Evolutionary conservation across 35 echinoderm and acorn worm species (phyloP).

Genomic region (Apostichopus japonicus): DNA sequence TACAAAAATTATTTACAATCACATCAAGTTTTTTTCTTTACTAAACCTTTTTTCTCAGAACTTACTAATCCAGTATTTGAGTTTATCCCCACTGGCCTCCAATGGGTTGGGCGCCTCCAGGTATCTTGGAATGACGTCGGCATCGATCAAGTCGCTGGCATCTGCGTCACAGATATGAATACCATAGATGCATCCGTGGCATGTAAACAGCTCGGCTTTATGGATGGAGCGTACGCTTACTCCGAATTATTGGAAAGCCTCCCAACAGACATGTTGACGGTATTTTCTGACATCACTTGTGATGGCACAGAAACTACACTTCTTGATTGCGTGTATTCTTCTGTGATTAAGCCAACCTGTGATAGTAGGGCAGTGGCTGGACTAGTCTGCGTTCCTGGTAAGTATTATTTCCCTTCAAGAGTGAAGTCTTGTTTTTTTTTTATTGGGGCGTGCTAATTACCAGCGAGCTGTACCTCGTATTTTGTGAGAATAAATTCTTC

Average conservation of each 20-base stretch:
- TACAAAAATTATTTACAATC: not conserved
- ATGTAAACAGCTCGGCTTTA: not conserved
- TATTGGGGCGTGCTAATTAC: too few species aligned
- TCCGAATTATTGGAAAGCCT: not conserved
- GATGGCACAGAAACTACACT: not conserved
- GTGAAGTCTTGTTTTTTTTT: too few species aligned
- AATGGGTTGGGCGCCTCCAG: conserved; percentile 8
- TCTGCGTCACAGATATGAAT: conserved; percentile 3
- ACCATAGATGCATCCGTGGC: not conserved
- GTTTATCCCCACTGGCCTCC: conserved; percentile 11
- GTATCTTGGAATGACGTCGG: conserved; percentile 9
- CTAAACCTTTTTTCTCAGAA: not conserved
- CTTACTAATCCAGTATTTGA: not conserved
- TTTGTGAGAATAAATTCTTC: too few species aligned
- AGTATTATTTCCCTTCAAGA: not conserved
- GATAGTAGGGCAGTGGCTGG: not conserved
- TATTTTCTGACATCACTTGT: not conserved
- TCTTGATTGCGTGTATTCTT: not conserved
- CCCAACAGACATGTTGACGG: not conserved
- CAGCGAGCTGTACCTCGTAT: too few species aligned
- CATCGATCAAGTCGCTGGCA: conserved; percentile 3
- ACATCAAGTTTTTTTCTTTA: not conserved
- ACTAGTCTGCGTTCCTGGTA: conserved; percentile 30
- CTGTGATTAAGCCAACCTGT: conserved; percentile 2
- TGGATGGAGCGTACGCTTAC: conserved; percentile 1